phyloP scores from a whole-genome alignment of 2,113 vertebrate species.

The Eidolon helvum region DNA sequence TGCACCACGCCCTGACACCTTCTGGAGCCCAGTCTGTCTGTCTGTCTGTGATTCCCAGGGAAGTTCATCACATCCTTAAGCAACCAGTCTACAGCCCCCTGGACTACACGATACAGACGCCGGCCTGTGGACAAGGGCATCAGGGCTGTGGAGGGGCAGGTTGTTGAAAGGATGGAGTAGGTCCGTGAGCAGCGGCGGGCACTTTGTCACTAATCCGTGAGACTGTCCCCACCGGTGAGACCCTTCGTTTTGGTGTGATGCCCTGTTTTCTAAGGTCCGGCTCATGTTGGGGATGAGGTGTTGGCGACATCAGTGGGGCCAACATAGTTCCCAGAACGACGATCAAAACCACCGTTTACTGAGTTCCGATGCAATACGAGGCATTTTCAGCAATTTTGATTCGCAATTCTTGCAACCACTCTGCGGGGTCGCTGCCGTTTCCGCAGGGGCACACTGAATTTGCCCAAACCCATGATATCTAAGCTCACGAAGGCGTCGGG shows the following conservation, averaged over 20 bases:
- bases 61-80: neutral
- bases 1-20: too few relatives aligned
- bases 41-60: neutral
- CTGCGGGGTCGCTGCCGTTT: neutral
- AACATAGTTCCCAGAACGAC: neutral
- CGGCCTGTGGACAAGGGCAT: conserved; percentile 64
- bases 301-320: neutral
- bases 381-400: neutral
- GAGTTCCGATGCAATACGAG: neutral
- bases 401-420: neutral
- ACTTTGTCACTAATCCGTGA: conserved; percentile 85
- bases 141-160: conserved; percentile 63
- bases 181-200: conserved; percentile 82
- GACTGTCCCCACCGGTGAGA: conserved; percentile 82
- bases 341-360: neutral
- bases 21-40: neutral
- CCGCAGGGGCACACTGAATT: neutral
- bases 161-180: conserved; percentile 75
- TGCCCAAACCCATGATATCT: neutral
- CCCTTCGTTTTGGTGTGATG: neutral
- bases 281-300: neutral
- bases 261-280: neutral
- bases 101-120: conserved; percentile 76
- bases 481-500: neutral
- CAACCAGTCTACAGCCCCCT: conserved; percentile 84